Conservation (phyloP, 1,140 invertebrate genomes). For the Colletes gigas region DNA sequence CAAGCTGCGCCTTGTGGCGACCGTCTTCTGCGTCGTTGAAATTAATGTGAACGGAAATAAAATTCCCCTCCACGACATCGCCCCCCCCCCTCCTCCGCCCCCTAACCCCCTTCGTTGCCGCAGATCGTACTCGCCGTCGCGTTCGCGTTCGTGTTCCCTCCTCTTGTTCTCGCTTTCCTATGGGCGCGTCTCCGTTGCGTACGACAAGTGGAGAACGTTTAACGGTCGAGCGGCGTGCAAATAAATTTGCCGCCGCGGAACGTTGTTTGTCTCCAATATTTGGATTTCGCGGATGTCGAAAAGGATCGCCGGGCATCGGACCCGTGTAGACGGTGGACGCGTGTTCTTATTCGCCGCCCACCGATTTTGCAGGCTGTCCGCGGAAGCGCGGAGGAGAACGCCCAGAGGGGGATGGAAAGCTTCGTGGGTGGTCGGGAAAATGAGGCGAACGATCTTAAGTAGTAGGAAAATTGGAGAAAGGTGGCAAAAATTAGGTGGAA, state of each 20-base stretch:
- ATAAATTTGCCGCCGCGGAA: conserved; percentile 55
- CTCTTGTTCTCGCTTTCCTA: conserved; percentile 33
- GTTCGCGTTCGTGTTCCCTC: neutral
- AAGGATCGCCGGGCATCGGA: conserved; percentile 19
- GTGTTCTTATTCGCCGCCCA: no score
- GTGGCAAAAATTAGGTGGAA: no score
- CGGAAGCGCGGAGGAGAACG: no score
- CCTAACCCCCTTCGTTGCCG: no score
- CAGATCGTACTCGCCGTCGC: no score
- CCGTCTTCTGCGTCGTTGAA: conserved; percentile 67
- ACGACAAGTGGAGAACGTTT: conserved; percentile 63
- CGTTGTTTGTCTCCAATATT: conserved; percentile 64
- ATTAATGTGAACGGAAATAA: conserved; percentile 70
- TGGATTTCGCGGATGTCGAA: conserved; percentile 55
- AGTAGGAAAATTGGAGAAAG: no score
- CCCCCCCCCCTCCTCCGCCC: neutral
- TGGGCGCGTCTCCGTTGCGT: conserved; percentile 8
- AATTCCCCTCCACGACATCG: conserved; percentile 48
- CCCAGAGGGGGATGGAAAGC: no score
- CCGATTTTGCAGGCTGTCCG: no score
- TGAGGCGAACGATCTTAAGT: no score
- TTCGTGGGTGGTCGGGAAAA: no score
- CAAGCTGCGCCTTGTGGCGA: conserved; percentile 62
- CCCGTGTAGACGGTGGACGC: neutral
- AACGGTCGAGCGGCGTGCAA: conserved; percentile 63